These are phyloP conservation scores for Acromyrmex echinatior DNA, from an alignment of 1,140 invertebrate genomes.

Conservation along the genomic window DNA sequence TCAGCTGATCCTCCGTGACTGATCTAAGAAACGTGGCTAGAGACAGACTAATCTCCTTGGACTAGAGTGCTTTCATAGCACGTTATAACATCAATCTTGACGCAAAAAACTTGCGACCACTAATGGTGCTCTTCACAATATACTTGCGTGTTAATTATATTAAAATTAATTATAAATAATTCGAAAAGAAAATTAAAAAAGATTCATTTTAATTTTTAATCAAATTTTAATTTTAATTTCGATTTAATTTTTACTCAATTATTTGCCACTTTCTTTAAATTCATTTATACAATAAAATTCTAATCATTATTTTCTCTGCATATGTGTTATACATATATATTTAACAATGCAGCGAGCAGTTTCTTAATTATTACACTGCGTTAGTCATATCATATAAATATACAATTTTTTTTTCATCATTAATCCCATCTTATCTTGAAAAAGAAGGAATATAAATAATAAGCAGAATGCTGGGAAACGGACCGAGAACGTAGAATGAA, in stretches of 20 bases:
- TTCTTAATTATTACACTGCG: not conserved
- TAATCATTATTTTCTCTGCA: not conserved
- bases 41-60: not conserved
- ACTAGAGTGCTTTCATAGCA: not conserved
- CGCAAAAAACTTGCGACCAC: not conserved
- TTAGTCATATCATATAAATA: not conserved
- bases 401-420: slow-evolving; percentile 12
- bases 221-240: too few species aligned
- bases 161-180: not conserved
- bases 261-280: not conserved
- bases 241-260: not conserved
- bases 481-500: too few species aligned
- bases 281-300: not conserved
- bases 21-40: slow-evolving; percentile 26
- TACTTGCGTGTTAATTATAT: not conserved
- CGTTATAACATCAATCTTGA: not conserved
- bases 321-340: not conserved
- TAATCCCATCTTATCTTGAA: slow-evolving; percentile 11
- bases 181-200: not conserved
- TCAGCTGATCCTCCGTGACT: slow-evolving; percentile 39
- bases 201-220: not conserved
- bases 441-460: not conserved
- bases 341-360: not conserved
- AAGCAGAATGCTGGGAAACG: slow-evolving; percentile 19
- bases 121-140: not conserved